Conservation (phyloP, 2,113 vertebrate species). For the Trichechus manatus region DNA sequence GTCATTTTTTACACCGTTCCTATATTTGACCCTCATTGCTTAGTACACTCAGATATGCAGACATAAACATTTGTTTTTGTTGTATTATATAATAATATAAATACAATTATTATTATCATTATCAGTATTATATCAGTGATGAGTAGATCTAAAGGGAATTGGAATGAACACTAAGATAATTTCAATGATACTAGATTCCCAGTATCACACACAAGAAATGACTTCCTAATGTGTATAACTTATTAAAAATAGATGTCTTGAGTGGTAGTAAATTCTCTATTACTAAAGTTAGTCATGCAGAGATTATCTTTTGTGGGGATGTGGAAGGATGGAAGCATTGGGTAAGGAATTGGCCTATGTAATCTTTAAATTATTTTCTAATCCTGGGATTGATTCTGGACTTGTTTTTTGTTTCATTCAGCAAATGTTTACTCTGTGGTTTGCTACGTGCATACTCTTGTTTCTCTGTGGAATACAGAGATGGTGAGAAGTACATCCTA, state of each 20-base stretch:
- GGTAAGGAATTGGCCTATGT: neutral
- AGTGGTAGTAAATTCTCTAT: neutral
- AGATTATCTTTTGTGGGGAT: neutral
- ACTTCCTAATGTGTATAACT: neutral
- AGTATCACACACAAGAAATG: neutral
- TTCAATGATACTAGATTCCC: neutral
- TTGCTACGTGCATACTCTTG: neutral
- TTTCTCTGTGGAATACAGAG: neutral
- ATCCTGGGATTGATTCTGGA: neutral
- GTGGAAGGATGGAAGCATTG: neutral
- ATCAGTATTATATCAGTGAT: neutral
- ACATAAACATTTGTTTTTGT: neutral
- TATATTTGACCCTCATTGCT: neutral
- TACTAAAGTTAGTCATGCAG: neutral
- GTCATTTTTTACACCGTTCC: neutral
- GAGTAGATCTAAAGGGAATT: neutral
- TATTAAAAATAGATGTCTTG: neutral
- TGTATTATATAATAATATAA: neutral
- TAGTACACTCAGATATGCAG: neutral
- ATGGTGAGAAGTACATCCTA: neutral
- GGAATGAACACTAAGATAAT: neutral
- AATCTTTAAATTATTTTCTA: neutral
- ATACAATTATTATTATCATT: neutral
- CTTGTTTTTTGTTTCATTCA: constrained; percentile 16
- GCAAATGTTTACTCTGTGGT: neutral